A percentile compares a stretch with the other conserved stretches of the same genome.
Conservation (phyloP, 2,888 invertebrate genomes). For the Uropetala carovei region DNA sequence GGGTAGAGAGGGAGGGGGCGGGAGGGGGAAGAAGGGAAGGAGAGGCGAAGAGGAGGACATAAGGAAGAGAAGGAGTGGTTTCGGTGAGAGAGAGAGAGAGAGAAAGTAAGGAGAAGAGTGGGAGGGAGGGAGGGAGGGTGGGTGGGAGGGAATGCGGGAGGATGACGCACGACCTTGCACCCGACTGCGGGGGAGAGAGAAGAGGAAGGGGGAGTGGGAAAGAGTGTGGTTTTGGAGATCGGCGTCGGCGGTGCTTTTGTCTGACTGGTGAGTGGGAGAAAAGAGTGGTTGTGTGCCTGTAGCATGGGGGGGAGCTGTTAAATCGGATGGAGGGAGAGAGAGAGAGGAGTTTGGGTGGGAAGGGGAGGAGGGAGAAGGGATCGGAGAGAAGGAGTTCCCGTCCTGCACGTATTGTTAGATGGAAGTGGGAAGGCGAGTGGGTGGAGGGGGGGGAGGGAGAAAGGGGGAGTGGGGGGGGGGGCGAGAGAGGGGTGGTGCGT, state of each 20-base stretch:
- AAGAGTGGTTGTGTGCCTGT: neutral
- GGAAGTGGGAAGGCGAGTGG: too few species aligned
- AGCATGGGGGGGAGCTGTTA: neutral
- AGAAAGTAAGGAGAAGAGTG: too few species aligned
- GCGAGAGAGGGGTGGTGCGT: neutral
- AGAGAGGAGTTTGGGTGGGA: neutral
- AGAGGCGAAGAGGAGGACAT: neutral
- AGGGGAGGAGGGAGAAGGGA: neutral
- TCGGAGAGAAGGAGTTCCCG: too few species aligned
- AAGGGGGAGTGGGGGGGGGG: neutral
- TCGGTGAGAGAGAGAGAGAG: neutral
- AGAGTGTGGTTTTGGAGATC: neutral
- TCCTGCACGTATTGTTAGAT: too few species aligned
- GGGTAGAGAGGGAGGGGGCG: neutral
- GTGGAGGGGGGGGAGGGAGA: neutral
- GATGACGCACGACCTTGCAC: constrained; percentile 24
- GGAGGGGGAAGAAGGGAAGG: neutral
- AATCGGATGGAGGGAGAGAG: neutral
- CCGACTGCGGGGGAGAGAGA: neutral
- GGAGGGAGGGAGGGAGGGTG: neutral
- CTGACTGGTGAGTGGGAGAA: constrained; percentile 1
- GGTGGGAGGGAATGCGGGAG: neutral
- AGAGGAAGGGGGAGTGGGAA: neutral
- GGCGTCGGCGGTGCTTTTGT: neutral
- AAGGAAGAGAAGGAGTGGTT: neutral